phyloP scores from a whole-genome alignment of 2,113 vertebrate genomes.

The Castor canadensis region DNA sequence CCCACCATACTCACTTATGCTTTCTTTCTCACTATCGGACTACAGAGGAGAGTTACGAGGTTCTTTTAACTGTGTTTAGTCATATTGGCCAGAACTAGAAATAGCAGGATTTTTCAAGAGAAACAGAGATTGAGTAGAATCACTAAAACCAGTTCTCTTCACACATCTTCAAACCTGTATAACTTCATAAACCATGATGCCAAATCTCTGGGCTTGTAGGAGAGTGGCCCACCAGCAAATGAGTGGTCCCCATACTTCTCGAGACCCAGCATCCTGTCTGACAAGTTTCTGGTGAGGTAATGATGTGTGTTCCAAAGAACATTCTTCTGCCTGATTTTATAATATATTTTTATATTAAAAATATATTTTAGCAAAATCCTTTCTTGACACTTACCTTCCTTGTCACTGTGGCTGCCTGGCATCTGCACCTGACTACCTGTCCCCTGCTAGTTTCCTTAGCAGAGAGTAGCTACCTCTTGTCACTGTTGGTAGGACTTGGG shows the following conservation, averaged over 20 bases:
- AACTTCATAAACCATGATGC: slow-evolving; percentile 21
- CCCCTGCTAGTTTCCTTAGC: background rate
- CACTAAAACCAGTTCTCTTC: slow-evolving; percentile 31
- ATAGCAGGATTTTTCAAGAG: slow-evolving; percentile 65
- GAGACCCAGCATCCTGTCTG: background rate
- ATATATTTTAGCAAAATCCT: background rate
- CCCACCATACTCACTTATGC: background rate
- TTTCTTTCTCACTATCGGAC: background rate
- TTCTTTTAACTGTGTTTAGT: slow-evolving; percentile 46
- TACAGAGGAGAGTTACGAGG: background rate
- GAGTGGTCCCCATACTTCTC: background rate
- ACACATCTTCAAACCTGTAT: background rate
- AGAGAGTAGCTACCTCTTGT: background rate
- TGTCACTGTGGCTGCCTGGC: background rate
- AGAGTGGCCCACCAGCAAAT: background rate
- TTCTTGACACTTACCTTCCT: background rate
- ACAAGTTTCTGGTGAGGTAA: background rate
- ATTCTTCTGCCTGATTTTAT: background rate
- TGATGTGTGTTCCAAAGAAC: background rate
- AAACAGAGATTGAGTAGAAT: slow-evolving; percentile 65
- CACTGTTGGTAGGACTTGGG: background rate
- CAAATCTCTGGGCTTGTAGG: background rate
- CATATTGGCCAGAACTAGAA: slow-evolving; percentile 55
- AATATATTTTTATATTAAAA: background rate
- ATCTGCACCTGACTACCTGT: background rate